A percentile compares a stretch with the other conserved stretches of the same genome.
Evolutionary conservation across 2,888 invertebrate genomes (phyloP).

Genomic region (Eubasilissa splendida): DNA sequence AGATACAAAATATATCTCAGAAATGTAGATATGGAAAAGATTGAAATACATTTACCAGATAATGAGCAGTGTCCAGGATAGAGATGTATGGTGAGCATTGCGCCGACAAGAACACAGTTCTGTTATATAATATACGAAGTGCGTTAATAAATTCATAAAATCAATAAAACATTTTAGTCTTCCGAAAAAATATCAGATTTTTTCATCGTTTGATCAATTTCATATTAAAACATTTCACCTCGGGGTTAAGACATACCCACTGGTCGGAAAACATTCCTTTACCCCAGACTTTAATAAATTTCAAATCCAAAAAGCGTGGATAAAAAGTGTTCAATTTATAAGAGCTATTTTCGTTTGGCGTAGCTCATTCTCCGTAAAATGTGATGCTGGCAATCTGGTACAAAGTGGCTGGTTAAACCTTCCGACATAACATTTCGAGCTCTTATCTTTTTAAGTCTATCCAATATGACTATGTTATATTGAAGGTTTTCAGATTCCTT

Average conservation of each 20-base stretch:
- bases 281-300: constrained; percentile 50
- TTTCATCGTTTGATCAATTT: too few species aligned
- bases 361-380: constrained; percentile 51
- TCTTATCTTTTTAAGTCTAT: constrained; percentile 56
- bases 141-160: too few species aligned
- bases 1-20: too few species aligned
- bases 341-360: constrained; percentile 43
- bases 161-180: too few species aligned
- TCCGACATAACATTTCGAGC: constrained; percentile 55
- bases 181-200: too few species aligned
- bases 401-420: constrained; percentile 55
- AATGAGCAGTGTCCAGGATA: too few species aligned
- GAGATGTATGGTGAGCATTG: too few species aligned
- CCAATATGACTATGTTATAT: constrained; percentile 48
- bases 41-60: too few species aligned
- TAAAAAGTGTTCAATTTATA: constrained; percentile 55
- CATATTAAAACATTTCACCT: background rate
- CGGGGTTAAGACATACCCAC: constrained; percentile 16
- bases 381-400: constrained; percentile 55
- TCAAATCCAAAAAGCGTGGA: constrained; percentile 48
- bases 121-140: too few species aligned
- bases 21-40: too few species aligned
- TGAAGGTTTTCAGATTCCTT: background rate
- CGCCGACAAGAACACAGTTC: too few species aligned
- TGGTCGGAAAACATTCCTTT: constrained; percentile 41